Evolutionary conservation across 2,113 vertebrate species (phyloP).

Genomic region (Carassius gibelio): DNA sequence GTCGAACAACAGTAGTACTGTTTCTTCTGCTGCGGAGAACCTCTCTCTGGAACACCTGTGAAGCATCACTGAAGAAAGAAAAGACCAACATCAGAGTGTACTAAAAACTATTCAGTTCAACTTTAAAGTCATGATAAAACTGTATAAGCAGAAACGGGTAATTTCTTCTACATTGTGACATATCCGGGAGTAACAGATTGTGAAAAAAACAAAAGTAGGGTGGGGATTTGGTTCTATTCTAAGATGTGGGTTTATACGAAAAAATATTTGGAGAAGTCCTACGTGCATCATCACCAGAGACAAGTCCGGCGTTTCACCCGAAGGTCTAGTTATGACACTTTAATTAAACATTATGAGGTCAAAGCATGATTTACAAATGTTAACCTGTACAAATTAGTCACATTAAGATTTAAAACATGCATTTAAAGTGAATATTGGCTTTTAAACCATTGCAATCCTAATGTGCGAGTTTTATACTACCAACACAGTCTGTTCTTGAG

Average conservation of each 20-base stretch:
- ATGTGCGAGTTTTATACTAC: constrained; percentile 79
- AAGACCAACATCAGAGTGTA: constrained; percentile 12
- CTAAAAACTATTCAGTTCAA: neutral
- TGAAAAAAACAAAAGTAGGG: neutral
- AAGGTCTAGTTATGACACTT: too few relatives aligned
- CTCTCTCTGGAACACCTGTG: constrained; percentile 90
- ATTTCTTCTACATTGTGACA: neutral
- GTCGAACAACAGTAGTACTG: constrained; percentile 90
- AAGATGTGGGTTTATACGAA: too few relatives aligned
- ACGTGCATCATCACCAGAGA: too few relatives aligned
- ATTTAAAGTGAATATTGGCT: too few relatives aligned
- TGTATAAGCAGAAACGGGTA: neutral
- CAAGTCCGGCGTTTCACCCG: too few relatives aligned
- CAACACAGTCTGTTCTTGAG: constrained; percentile 74
- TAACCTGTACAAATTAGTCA: too few relatives aligned
- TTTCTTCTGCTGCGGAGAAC: constrained; percentile 86
- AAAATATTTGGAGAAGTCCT: too few relatives aligned
- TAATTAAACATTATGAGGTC: too few relatives aligned
- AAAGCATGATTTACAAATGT: too few relatives aligned
- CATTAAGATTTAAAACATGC: too few relatives aligned
- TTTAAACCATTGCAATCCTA: too few relatives aligned
- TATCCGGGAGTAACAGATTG: neutral
- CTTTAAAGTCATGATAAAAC: neutral
- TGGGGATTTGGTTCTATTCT: neutral
- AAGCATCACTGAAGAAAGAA: constrained; percentile 80